These are phyloP conservation scores for Silurus lanzhouensis DNA, from an alignment of 2,797 vertebrate genomes.

Conservation along the genomic window DNA sequence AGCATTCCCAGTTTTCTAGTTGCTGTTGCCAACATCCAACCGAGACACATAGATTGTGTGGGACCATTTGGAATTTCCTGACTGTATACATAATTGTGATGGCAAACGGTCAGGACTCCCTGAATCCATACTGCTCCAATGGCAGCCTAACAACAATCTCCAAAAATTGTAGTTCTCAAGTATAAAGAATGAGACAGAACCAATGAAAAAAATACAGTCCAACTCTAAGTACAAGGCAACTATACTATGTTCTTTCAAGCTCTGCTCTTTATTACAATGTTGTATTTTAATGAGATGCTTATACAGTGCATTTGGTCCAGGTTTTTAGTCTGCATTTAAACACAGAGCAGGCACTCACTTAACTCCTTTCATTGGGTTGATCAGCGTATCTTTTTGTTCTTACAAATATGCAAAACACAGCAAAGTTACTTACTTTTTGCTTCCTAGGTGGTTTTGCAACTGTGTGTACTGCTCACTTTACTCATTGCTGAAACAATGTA, in stretches of 20 bases:
- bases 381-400: neutral
- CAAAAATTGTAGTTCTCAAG: neutral
- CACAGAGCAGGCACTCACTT: neutral
- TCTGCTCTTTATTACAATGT: neutral
- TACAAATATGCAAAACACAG: neutral
- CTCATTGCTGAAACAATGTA: neutral
- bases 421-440: slow-evolving; percentile 3
- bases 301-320: neutral
- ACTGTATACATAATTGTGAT: neutral
- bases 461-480: slow-evolving; percentile 6
- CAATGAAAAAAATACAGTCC: neutral
- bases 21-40: slow-evolving; percentile 1
- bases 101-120: neutral
- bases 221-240: neutral
- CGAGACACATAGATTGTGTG: neutral
- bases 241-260: neutral
- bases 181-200: neutral
- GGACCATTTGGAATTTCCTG: neutral
- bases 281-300: neutral
- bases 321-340: neutral
- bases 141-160: neutral
- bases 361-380: neutral
- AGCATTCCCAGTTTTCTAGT: neutral
- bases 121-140: neutral
- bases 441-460: neutral